Base-by-base conservation (phyloP, 1,140 invertebrate genomes). In the Metopolophium dirhodum region DNA sequence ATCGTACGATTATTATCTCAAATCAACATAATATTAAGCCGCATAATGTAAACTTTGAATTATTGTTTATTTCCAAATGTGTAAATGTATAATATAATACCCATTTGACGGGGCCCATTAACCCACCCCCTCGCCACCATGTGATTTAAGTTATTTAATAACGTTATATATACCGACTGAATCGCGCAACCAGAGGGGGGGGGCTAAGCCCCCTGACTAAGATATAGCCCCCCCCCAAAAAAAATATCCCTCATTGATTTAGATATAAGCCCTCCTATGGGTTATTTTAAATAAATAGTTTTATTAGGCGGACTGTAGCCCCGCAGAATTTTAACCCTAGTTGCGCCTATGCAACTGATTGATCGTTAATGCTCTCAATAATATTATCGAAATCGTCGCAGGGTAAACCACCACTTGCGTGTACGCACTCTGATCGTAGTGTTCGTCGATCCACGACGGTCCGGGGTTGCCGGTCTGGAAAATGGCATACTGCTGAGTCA, bases 361-460 rank as follows among this genome's bases (percentile, higher is more conserved):
- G 20, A 68, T 68, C 30, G 30, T 68, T 57, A 57, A 68, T n/a
- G n/a, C 9, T 18, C 30, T 68, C 1, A n/a, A n/a, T 18, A 37
- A 41, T 45, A 22, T 2, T 41, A 41, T 20, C 18, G 37, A 11
- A 41, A 45, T 26, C 37, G 18, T 22, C 37, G 8, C 3, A 26
- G 41, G 23, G 23, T 23, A 26, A 85, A 85, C 41, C n/a, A n/a
- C 47, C 57, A 92, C 94, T 94, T 94, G 26, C 3, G 23, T 8
- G 37, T 20, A 37, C 94, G 93, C 87, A 94, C 94, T 94, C 26
- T 90, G 94, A 61, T 94, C 94, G 57, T 94, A 94, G 26, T 93
- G 93, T 22, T 94, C 94, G 30, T 94, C 94, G n/a, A 94, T 47
- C 94, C 94, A 94, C 2, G 94, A 82, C 49, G 90, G 37, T 7